Evolutionary conservation across 2,888 invertebrate genomes (phyloP), one percentile per base, ranked within the genome.

Genomic region (Idaea straminata): DNA sequence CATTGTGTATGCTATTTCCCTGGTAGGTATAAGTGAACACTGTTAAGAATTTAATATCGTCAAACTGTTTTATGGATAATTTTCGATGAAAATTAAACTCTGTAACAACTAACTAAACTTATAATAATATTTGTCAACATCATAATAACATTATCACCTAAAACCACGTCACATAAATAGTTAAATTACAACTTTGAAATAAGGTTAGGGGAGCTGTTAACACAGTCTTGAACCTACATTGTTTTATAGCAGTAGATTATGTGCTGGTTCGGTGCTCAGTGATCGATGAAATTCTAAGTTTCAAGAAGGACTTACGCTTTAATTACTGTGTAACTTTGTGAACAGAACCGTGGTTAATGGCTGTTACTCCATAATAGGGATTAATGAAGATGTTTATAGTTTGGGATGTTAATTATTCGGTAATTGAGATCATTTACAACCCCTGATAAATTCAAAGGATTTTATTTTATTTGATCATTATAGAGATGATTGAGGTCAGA

Each of bases 201-300:
- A 36, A 36, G 10, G 47, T 47, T 47, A 47, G 3, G 10, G 47
- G 47, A 47, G 10, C 47, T 47, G 47, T 47, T 25, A 47, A 13
- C 13, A 47, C 47, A 10, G 47, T 47, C 47, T 47, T 47, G 10
- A 47, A 47, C 36, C 36, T 36, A 36, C 47, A 47, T 47, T 47
- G 47, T 47, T 47, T 47, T 13, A 47, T 47, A 47, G 47, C 13
- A 47, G 13, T 47, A 47, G 6, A 47, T 47, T 47, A 10, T 10
- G 13, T 47, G 47, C 13, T 13, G 47, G 47, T 47, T 47, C 13
- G 47, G 47, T 47, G 47, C 47, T 47, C 47, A 47, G 7, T 47
- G 47, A 47, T 47, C 47, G 47, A 47, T 47, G 47, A 47, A 47
- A 47, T 47, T 47, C 47, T 47, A 47, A 47, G 47, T 47, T 47